Conservation (phyloP, 2,113 vertebrate genomes). For the Lepisosteus osseus region DNA sequence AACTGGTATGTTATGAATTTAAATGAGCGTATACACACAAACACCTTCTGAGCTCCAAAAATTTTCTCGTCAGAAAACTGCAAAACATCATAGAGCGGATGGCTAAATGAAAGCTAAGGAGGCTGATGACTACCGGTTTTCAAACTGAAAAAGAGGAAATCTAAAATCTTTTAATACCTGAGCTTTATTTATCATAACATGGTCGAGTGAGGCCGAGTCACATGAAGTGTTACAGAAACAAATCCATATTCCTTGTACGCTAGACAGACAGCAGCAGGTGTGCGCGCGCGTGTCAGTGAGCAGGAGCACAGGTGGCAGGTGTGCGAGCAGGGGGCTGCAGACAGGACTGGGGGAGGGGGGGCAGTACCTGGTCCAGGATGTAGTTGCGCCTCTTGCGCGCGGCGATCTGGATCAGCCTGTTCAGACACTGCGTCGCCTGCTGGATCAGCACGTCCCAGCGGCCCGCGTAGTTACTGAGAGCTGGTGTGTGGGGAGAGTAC, state of each 20-base stretch:
- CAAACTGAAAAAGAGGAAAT: too few species aligned
- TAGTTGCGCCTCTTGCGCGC: slow-evolving; percentile 89
- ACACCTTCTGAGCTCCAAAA: too few species aligned
- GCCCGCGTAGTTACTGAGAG: slow-evolving; percentile 74
- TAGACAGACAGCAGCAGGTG: slow-evolving; percentile 24
- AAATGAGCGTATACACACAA: too few species aligned
- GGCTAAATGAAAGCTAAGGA: too few species aligned
- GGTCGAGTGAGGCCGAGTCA: slow-evolving; percentile 6
- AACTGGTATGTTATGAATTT: too few species aligned
- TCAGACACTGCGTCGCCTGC: slow-evolving; percentile 89
- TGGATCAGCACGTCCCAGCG: slow-evolving; percentile 89
- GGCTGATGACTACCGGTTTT: too few species aligned
- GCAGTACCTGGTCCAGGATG: slow-evolving; percentile 86
- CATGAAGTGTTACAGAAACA: slow-evolving; percentile 26
- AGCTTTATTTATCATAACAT: too few species aligned
- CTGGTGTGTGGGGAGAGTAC: too few species aligned
- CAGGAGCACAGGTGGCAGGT: slow-evolving; percentile 20
- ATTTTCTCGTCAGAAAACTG: too few species aligned
- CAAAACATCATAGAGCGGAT: too few species aligned
- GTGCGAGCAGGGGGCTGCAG: slow-evolving; percentile 22
- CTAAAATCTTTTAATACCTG: too few species aligned
- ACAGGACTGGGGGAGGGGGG: background rate
- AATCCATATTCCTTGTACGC: slow-evolving; percentile 27
- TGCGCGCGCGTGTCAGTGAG: background rate
- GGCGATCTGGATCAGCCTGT: slow-evolving; percentile 86